These are phyloP conservation scores for Verasper variegatus DNA, from an alignment of 2,113 vertebrate genomes.

Conservation along the genomic window DNA sequence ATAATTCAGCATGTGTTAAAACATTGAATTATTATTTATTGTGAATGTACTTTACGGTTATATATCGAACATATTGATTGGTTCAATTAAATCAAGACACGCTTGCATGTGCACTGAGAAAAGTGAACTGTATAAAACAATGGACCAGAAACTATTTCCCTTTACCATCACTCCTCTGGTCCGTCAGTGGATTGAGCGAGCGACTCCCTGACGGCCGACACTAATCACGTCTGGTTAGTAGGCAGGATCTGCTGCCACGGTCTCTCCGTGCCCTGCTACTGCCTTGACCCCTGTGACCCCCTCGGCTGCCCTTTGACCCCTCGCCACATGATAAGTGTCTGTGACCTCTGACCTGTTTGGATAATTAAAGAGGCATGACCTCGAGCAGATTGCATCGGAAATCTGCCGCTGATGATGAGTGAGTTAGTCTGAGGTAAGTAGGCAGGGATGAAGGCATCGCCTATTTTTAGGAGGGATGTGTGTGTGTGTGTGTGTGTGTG, in stretches of 20 bases:
- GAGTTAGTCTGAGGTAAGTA: conserved; percentile 68
- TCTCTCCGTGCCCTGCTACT: conserved; percentile 49
- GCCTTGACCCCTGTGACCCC: conserved; percentile 69
- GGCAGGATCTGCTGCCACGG: conserved; percentile 46
- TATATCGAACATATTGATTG: neutral
- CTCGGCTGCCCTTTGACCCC: conserved; percentile 70
- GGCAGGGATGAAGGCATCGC: conserved; percentile 23
- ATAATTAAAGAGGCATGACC: conserved; percentile 82
- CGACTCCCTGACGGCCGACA: conserved; percentile 40
- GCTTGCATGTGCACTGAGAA: neutral
- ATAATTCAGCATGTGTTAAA: too few relatives aligned
- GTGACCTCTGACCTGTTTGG: conserved; percentile 81
- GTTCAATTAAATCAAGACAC: neutral
- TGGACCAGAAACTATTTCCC: neutral
- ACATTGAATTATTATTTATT: too few relatives aligned
- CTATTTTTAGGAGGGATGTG: conserved; percentile 26
- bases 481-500: too few relatives aligned
- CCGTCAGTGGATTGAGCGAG: conserved; percentile 12
- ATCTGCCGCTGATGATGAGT: conserved; percentile 67
- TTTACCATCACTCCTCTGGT: neutral
- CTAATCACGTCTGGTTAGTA: conserved; percentile 70
- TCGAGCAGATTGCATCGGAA: conserved; percentile 63
- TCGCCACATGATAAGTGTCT: conserved; percentile 76
- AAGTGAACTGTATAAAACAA: neutral
- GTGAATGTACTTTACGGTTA: neutral